Base-by-base conservation (phyloP, 37 sponge, comb jelly and placozoan species). In the Agelas oroides region DNA sequence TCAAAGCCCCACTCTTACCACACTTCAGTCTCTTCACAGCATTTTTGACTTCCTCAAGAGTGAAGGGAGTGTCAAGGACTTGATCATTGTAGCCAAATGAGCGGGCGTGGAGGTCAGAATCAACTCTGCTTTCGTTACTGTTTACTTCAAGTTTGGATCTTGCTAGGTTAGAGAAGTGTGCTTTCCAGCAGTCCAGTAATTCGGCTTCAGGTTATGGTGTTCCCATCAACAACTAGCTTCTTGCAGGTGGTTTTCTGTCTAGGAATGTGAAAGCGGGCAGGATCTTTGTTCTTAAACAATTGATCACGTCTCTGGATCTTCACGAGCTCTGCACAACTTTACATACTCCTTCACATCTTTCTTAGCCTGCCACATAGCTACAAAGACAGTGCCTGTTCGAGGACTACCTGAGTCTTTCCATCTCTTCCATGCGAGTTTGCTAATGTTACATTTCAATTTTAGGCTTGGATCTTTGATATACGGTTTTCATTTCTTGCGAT, bases 1-100 rank as follows among this genome's bases (percentile, higher is more conserved):
- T 77, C 77, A 77, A 59, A 23, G 11, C 77, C 27, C 59, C 55
- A 33, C 35, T 11, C 31, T 77, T 77, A 1, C 77, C 61, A 18
- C 2, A 6, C 77, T 77, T 77, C 23, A 77, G 35, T 2, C 5
- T 32, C 24, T 77, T 77, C 36, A 77, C 31, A 21, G 62, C 54
- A 24, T 35, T 53, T 30, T 56, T 35, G 6, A 77, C 15, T 15
- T 77, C 77, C 21, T 77, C 61, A n/a, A 55, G 1, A 3, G 59
- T 58, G 59, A 57, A 28, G 56, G 23, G 33, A 16, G 27, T 25
- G 54, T 77, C 77, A 52, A 77, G 35, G 21, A 32, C 27, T 56
- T 20, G 23, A 58, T 77, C 77, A 18, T 58, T 25, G 56, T 58
- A 15, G 25, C 19, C 30, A 32, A 21, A 20, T 30, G 77, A 77